A percentile compares a stretch with the other conserved stretches of the same genome.
Conservation (phyloP, 2,113 vertebrate species). For the Danionella cerebrum region DNA sequence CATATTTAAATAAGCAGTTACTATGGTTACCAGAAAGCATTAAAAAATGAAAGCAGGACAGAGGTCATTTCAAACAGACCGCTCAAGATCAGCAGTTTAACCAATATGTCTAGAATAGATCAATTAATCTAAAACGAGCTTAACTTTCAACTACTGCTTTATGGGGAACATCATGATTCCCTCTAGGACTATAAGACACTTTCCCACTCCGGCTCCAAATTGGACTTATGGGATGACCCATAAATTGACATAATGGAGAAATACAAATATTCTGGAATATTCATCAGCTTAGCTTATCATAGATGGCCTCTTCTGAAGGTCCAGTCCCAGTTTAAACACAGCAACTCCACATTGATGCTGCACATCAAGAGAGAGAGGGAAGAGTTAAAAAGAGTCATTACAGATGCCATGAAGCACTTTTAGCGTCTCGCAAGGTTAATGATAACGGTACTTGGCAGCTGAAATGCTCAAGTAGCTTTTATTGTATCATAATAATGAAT, state of each 20-base stretch:
- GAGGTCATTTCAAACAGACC: conserved; percentile 27
- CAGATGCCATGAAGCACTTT: conserved; percentile 62
- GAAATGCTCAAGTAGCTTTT: conserved; percentile 79
- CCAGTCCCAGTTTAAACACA: neutral
- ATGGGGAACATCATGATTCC: conserved; percentile 24
- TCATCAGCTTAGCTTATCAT: neutral
- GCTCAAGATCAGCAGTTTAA: conserved; percentile 22
- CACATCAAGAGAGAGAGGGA: conserved; percentile 51
- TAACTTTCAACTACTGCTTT: conserved; percentile 22
- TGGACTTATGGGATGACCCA: conserved; percentile 12
- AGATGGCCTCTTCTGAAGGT: neutral
- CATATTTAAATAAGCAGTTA: conserved; percentile 6
- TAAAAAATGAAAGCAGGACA: conserved; percentile 6
- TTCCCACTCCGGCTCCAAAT: conserved; percentile 13
- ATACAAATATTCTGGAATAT: conserved; percentile 12
- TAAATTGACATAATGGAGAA: conserved; percentile 25
- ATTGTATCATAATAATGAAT: conserved; percentile 80
- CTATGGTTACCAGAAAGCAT: neutral
- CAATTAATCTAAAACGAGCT: conserved; percentile 23
- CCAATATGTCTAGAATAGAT: conserved; percentile 26
- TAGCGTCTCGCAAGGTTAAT: conserved; percentile 74
- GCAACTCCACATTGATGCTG: neutral
- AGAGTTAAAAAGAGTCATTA: conserved; percentile 65
- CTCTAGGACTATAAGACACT: conserved; percentile 23
- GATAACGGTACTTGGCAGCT: conserved; percentile 67